Evolutionary conservation across 92 coral and sea anemone species (phyloP).

Genomic region (Diadumene lineata): DNA sequence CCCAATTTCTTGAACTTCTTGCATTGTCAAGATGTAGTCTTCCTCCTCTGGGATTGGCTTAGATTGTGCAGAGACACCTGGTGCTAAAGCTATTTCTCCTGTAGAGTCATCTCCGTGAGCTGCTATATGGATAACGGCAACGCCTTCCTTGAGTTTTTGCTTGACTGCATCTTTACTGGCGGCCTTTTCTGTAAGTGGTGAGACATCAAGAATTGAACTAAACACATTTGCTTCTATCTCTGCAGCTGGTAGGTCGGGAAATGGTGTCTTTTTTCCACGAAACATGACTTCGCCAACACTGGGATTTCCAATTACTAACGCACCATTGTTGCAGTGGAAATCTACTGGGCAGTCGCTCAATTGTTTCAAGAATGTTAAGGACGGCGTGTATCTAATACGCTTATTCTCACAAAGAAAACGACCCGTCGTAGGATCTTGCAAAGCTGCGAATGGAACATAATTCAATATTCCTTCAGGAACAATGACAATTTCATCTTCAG

Average conservation of each 20-base stretch:
- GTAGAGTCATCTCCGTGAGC: neutral
- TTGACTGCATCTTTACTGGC: neutral
- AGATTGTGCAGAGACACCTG: neutral
- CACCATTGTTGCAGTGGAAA: conserved; percentile 14
- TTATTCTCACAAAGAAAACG: conserved; percentile 11
- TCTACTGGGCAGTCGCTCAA: conserved; percentile 7
- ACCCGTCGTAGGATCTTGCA: conserved; percentile 14
- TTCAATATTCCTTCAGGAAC: conserved; percentile 28
- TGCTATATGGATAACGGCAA: neutral
- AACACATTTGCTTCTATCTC: neutral
- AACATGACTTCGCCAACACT: conserved; percentile 25
- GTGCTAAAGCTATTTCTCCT: neutral
- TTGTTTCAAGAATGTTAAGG: conserved; percentile 1
- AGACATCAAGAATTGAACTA: neutral
- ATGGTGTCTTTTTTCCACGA: neutral
- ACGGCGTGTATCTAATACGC: conserved; percentile 19
- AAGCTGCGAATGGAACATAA: conserved; percentile 26
- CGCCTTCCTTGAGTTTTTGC: neutral
- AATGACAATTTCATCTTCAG: conserved; percentile 21
- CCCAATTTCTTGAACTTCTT: neutral
- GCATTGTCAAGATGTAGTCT: neutral
- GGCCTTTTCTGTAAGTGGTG: neutral
- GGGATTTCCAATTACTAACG: conserved; percentile 16
- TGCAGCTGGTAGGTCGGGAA: conserved; percentile 1
- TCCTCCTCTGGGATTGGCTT: neutral